phyloP scores from a whole-genome alignment of 2,797 vertebrate genomes.

The Mycteria americana region DNA sequence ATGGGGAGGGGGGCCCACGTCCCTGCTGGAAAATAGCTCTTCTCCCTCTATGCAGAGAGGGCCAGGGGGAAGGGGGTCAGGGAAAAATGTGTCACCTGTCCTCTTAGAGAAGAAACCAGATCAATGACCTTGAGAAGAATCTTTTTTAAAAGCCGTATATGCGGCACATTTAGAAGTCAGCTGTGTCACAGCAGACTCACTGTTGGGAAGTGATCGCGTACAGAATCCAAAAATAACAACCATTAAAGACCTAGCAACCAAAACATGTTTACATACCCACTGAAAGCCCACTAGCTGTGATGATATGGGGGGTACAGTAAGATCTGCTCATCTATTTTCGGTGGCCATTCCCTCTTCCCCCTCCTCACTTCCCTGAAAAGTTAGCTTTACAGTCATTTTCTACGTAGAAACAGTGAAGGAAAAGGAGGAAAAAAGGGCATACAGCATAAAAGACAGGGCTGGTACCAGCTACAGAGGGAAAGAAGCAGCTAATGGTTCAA shows the following conservation, averaged over 20 bases:
- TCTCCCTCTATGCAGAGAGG: neutral
- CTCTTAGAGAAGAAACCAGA: conserved; percentile 1
- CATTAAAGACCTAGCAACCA: conserved; percentile 78
- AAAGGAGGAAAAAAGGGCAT: neutral
- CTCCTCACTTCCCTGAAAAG: neutral
- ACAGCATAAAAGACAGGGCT: fast-evolving
- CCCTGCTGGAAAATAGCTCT: neutral
- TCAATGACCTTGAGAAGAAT: conserved; percentile 35
- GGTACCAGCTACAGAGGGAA: neutral
- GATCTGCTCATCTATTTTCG: conserved; percentile 51
- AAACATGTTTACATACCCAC: conserved; percentile 75
- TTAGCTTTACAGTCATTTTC: neutral
- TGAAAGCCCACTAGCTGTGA: conserved; percentile 29
- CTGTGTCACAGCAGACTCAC: conserved; percentile 66
- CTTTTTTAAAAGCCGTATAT: neutral
- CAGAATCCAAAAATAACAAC: conserved; percentile 76
- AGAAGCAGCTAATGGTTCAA: neutral
- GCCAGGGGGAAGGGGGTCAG: neutral
- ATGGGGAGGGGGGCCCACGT: neutral
- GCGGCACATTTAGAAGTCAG: conserved; percentile 65
- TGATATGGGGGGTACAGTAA: neutral
- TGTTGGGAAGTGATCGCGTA: conserved; percentile 64
- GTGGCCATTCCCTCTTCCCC: conserved; percentile 8
- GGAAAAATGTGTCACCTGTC: conserved; percentile 39
- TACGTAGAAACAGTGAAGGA: fast-evolving